Conservation (phyloP, 2,888 invertebrate genomes). For the Drosophila prolongata region DNA sequence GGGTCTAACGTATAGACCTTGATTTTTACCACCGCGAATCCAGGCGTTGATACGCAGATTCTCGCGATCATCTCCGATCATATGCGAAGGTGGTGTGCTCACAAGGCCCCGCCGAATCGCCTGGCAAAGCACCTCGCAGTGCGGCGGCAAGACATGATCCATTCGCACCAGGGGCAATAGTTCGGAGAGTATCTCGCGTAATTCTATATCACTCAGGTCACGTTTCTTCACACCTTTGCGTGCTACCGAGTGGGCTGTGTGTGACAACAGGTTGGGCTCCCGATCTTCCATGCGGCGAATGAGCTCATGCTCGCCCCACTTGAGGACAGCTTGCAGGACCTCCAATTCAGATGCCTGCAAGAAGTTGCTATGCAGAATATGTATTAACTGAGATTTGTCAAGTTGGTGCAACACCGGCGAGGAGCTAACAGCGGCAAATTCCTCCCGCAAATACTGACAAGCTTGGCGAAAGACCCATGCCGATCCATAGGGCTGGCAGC, state of each 20-base stretch:
- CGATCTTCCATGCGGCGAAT: conserved; percentile 93
- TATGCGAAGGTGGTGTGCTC: conserved; percentile 92
- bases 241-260: conserved; percentile 96
- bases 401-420: conserved; percentile 91
- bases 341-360: conserved; percentile 94
- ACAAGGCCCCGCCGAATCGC: conserved; percentile 89
- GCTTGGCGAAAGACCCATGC: conserved; percentile 96
- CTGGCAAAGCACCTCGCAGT: conserved; percentile 91
- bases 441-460: conserved; percentile 95
- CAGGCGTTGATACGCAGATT: conserved; percentile 90
- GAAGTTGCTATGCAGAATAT: conserved; percentile 91
- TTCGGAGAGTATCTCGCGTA: conserved; percentile 93
- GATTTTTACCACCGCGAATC: conserved; percentile 90
- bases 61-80: conserved; percentile 90
- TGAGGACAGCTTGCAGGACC: conserved; percentile 92
- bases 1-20: conserved; percentile 92
- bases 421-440: conserved; percentile 92
- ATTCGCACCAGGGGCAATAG: conserved; percentile 93
- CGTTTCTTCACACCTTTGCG: conserved; percentile 92
- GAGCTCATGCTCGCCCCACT: conserved; percentile 95
- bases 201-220: conserved; percentile 93
- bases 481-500: conserved; percentile 93
- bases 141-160: conserved; percentile 95
- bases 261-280: conserved; percentile 95
- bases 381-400: conserved; percentile 90